phyloP scores from a whole-genome alignment of 2,888 invertebrate species.

The Pocota personata region DNA sequence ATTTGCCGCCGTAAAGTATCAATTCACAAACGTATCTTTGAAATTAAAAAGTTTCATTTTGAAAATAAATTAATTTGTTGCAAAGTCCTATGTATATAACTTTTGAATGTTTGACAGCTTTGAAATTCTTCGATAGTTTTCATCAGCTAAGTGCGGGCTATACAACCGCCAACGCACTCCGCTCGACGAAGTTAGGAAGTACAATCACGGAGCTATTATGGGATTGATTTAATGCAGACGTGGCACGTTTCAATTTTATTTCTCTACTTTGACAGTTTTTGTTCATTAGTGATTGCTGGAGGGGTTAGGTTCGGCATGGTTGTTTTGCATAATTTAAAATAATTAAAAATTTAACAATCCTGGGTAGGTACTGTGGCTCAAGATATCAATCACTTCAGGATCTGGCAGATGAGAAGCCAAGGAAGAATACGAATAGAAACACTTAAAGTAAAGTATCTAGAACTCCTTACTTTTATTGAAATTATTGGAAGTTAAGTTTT shows the following conservation, averaged over 20 bases:
- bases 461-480: not conserved
- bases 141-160: not conserved
- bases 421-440: not conserved
- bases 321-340: constrained; percentile 9
- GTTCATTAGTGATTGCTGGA: not conserved
- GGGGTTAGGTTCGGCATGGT: not conserved
- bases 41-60: constrained; percentile 20
- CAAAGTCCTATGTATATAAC: constrained; percentile 1
- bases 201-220: not conserved
- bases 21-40: not conserved
- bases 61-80: constrained; percentile 16
- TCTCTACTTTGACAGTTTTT: constrained; percentile 7
- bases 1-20: constrained; percentile 7
- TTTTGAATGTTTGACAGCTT: constrained; percentile 26
- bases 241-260: not conserved
- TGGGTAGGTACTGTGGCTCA: not conserved
- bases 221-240: constrained; percentile 4
- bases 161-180: not conserved
- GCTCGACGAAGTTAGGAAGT: not conserved
- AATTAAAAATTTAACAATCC: constrained; percentile 6
- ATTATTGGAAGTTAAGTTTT: not conserved
- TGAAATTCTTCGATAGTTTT: constrained; percentile 8
- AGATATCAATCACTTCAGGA: not conserved
- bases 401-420: not conserved
- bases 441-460: not conserved